Base-by-base conservation (phyloP, 2,888 invertebrate species). In the Hydroisotoma schaefferi region DNA sequence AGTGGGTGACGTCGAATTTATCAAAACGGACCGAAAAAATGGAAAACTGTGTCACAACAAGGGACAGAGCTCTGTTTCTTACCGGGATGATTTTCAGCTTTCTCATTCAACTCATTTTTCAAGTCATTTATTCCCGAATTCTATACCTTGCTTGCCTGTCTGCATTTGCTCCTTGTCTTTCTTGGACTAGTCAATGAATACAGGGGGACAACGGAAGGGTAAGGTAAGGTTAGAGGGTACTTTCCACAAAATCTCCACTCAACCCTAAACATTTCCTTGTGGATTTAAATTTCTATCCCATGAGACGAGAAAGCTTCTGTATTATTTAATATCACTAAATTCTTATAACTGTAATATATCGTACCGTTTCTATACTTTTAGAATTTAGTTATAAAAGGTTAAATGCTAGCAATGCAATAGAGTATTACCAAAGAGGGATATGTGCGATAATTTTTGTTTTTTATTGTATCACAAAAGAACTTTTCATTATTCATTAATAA, bases 1-100 rank as follows among this genome's bases (percentile, higher is more conserved):
- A 70, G 67, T 69, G 66, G 69, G 65, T 71, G 71, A 71, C 69
- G 66, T 70, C 69, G 59, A 63, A 71, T 71, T 71, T 71, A 71
- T 71, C 71, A 71, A 64, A 65, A 55, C 61, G 63, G 47, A 38
- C 59, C 57, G 27, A 28, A 28, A 49, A 58, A 54, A 58, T 28
- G 43, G 26, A 40, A 43, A 40, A 53, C 58, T 58, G 46, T 54
- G 53, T 58, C 58, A 57, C 52, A 57, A 57, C 57, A 56, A 26
- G 23, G 26, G 20, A 46, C 40, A 40, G 40, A 20, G 40, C 40
- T 40, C 20, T 20, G 22, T 12, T 18, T 43, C 43, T 18, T 6
- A 43, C 10, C 12, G 25, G 46, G 46, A 46, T 46, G 25, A 46
- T 46, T 46, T 46, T 22, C 46, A 46, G 28, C 4, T 20, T 49